Base-by-base conservation (phyloP, 2,797 vertebrate genomes). In the Glyptemys insculpta region DNA sequence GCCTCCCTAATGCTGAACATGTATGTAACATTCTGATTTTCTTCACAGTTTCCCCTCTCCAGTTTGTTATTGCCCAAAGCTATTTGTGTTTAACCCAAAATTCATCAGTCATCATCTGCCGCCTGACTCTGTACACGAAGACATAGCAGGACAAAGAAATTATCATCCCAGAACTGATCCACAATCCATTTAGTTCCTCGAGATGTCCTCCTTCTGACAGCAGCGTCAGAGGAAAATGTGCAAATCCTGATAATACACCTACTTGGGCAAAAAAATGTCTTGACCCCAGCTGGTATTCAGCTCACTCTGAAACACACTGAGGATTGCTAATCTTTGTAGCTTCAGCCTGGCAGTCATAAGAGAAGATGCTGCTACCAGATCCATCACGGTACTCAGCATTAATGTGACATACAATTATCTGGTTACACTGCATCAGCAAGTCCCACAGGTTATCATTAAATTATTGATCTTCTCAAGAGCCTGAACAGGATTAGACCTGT, bases 61-160 rank as follows among this genome's bases (percentile, higher is more conserved):
- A 91, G 54, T 95, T 92, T 95, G 87, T 94, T 94, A 49, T 93
- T 95, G 89, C 93, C 87, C 59, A 41, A 89, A 90, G 87, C 72
- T 93, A 84, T 95, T 94, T 97, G 93, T 91, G 86, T 95, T 93
- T 95, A 94, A 93, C 88, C 88, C 88, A 87, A 91, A 95, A 85
- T 88, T 93, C 91, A 82, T 79, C 91, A 92, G 53, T 93, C 89
- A 81, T 93, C 81, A 91, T 78, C 89, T 89, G 80, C 87, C 90
- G 1, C 21, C 47, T 93, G 89, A 88, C 86, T 94, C 80, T 16
- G 23, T 57, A 68, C 79, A 85, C 16, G n/a, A 50, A 29, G 62
- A 85, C 50, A 25, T 89, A 74, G 25, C 72, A 93, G 92, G 85
- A 94, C 1, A 0, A 76, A 81, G 85, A 92, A 14, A 93, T 44